A percentile compares a stretch with the other conserved stretches of the same genome.
Evolutionary conservation across 2,113 vertebrate species (phyloP).

Genomic region (Hepsetus odoe): DNA sequence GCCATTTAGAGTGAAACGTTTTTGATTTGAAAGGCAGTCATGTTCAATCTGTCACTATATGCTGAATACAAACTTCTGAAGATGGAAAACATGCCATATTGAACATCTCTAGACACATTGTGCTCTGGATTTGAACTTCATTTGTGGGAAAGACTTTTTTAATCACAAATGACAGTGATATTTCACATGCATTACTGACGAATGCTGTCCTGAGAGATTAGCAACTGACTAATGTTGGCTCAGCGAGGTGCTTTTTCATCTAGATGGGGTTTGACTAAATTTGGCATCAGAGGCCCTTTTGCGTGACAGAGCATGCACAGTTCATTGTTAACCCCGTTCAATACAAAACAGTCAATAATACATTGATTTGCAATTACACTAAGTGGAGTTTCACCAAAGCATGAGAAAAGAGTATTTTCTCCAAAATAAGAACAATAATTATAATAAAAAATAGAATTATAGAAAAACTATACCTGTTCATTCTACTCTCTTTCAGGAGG

Average conservation of each 20-base stretch:
- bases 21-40: conserved; percentile 37
- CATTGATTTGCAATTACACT: conserved; percentile 41
- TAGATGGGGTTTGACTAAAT: conserved; percentile 25
- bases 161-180: background rate
- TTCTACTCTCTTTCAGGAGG: conserved; percentile 71
- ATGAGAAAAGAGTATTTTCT: conserved; percentile 13
- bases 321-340: conserved; percentile 16
- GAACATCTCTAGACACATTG: background rate
- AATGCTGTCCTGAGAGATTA: background rate
- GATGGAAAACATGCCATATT: conserved; percentile 16
- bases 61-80: background rate
- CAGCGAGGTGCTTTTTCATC: conserved; percentile 26
- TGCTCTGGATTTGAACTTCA: background rate
- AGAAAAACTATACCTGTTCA: background rate
- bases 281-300: conserved; percentile 16
- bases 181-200: background rate
- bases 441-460: too few relatives aligned
- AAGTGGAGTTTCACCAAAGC: conserved; percentile 31
- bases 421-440: conserved; percentile 5
- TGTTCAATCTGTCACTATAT: conserved; percentile 38
- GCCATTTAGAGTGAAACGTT: conserved; percentile 22
- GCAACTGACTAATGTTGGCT: conserved; percentile 3
- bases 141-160: background rate
- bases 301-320: conserved; percentile 16
- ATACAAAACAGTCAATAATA: conserved; percentile 37